phyloP scores from a whole-genome alignment of 2,888 invertebrate species.

The Physocephala rufipes region DNA sequence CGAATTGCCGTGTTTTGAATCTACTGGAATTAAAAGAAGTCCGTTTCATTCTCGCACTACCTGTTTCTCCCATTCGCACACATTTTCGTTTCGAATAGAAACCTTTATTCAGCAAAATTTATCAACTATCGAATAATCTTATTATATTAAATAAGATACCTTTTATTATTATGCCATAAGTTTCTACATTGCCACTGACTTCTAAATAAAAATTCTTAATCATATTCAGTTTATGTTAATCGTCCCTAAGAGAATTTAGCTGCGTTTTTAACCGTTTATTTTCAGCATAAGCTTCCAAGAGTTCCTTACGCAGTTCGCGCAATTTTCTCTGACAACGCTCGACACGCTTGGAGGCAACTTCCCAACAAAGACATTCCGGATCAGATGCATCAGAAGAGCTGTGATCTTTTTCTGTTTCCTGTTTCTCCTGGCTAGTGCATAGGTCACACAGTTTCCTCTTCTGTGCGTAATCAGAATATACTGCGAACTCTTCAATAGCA shows the following conservation, averaged over 20 bases:
- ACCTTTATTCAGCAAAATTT: too few relatives aligned
- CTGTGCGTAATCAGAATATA: slow-evolving; percentile 18
- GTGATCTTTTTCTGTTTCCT: background rate
- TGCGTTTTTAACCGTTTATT: background rate
- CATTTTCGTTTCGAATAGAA: too few relatives aligned
- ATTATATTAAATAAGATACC: too few relatives aligned
- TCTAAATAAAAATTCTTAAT: background rate
- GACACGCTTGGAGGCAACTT: slow-evolving; percentile 19
- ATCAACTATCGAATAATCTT: too few relatives aligned
- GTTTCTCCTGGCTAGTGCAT: background rate
- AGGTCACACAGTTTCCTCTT: slow-evolving; percentile 12
- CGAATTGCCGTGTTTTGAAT: too few relatives aligned
- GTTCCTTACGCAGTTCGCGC: background rate
- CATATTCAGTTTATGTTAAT: background rate
- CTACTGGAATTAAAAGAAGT: too few relatives aligned
- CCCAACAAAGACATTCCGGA: slow-evolving; percentile 24
- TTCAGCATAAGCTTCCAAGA: background rate
- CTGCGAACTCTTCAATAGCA: slow-evolving; percentile 3
- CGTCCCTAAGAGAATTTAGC: background rate
- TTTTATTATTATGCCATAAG: too few relatives aligned
- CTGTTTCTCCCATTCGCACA: too few relatives aligned
- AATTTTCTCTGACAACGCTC: background rate
- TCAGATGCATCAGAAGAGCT: background rate
- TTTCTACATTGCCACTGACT: too few relatives aligned
- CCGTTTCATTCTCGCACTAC: too few relatives aligned